These are phyloP conservation scores for Balanococcus diminutus DNA, from an alignment of 2,888 invertebrate genomes.

Conservation along the genomic window DNA sequence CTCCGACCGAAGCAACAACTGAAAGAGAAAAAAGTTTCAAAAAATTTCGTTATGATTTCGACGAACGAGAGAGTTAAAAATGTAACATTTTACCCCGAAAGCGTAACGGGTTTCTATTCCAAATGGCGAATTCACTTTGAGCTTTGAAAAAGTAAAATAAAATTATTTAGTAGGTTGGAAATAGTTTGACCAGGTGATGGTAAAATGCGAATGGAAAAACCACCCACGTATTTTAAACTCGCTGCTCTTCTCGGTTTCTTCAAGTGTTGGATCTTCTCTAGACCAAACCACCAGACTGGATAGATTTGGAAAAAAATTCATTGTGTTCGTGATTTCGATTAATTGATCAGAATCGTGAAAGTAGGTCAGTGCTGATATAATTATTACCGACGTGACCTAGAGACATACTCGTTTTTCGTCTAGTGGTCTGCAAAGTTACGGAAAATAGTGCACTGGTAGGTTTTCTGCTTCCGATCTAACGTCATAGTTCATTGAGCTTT, in stretches of 20 bases:
- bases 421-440: constrained; percentile 34
- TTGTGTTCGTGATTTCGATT: constrained; percentile 53
- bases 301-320: constrained; percentile 48
- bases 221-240: too few relatives aligned
- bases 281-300: neutral
- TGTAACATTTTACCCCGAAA: neutral
- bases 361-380: constrained; percentile 54
- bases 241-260: neutral
- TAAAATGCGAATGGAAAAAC: too few relatives aligned
- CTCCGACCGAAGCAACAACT: constrained; percentile 2
- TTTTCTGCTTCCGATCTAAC: neutral
- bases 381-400: constrained; percentile 53
- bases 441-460: neutral
- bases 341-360: constrained; percentile 51
- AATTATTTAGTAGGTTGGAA: neutral
- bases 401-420: constrained; percentile 45
- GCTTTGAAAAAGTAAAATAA: neutral
- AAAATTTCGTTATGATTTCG: constrained; percentile 12
- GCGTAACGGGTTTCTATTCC: neutral
- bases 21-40: constrained; percentile 2
- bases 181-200: neutral
- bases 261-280: neutral
- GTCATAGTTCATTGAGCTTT: neutral
- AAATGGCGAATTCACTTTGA: neutral
- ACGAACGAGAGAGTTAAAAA: neutral